Evolutionary conservation across 2,113 vertebrate genomes (phyloP).

Genomic region (Sebastes schlegelii): DNA sequence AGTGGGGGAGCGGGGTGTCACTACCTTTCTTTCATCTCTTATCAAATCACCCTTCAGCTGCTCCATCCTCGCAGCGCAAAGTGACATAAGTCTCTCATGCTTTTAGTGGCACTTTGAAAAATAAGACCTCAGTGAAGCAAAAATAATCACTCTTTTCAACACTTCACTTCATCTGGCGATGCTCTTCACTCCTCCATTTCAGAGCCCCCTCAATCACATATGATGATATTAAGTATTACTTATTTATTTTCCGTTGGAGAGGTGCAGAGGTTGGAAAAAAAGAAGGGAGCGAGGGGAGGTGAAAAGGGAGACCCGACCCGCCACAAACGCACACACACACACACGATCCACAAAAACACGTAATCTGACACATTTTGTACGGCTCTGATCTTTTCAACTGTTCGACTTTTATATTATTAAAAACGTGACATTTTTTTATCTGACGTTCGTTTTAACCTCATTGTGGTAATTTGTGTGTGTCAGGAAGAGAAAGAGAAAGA

Average conservation of each 20-base stretch:
- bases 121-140: slow-evolving; percentile 83
- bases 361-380: slow-evolving; percentile 51
- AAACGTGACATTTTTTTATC: slow-evolving; percentile 55
- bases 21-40: slow-evolving; percentile 73
- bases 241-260: slow-evolving; percentile 77
- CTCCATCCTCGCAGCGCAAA: slow-evolving; percentile 63
- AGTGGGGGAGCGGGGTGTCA: slow-evolving; percentile 37
- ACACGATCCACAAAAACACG: neutral
- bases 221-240: slow-evolving; percentile 80
- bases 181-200: slow-evolving; percentile 71
- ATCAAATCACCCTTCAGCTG: slow-evolving; percentile 74
- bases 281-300: slow-evolving; percentile 53
- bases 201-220: slow-evolving; percentile 69
- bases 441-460: slow-evolving; percentile 30
- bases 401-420: slow-evolving; percentile 60
- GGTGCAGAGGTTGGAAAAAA: slow-evolving; percentile 45
- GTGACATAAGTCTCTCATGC: slow-evolving; percentile 82
- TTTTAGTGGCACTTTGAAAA: slow-evolving; percentile 85
- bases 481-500: slow-evolving; percentile 5
- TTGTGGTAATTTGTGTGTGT: slow-evolving; percentile 22
- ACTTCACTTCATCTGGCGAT: slow-evolving; percentile 77
- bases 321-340: slow-evolving; percentile 15
- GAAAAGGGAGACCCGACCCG: slow-evolving; percentile 48
- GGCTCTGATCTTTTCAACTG: slow-evolving; percentile 64
- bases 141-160: slow-evolving; percentile 82